Percentiles rank a stretch among this genome's conserved stretches.
phyloP scores from a whole-genome alignment of 2,113 vertebrate genomes.

The Sardina pilchardus region DNA sequence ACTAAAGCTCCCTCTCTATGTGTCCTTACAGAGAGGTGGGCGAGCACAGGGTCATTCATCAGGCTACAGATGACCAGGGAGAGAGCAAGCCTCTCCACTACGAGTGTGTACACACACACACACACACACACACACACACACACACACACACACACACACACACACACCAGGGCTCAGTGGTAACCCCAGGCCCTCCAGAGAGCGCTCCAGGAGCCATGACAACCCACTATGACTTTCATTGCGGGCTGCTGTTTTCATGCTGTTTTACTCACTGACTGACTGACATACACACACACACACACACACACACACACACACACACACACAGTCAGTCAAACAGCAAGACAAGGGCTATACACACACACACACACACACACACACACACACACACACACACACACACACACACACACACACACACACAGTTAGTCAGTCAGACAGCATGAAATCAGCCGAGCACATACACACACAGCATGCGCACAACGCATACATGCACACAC shows the following conservation, averaged over 20 bases:
- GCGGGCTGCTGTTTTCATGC: background rate
- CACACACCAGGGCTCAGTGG: background rate
- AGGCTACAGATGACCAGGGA: background rate
- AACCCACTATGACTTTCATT: background rate
- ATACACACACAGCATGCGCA: too few relatives aligned
- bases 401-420: background rate
- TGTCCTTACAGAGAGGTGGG: background rate
- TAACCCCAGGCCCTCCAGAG: background rate
- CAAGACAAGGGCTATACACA: background rate
- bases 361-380: background rate
- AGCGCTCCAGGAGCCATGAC: background rate
- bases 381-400: too few relatives aligned
- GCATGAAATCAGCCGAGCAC: too few relatives aligned
- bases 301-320: too few relatives aligned
- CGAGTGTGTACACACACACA: background rate
- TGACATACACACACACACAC: too few relatives aligned
- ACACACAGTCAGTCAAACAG: background rate
- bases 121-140: too few relatives aligned
- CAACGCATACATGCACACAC: too few relatives aligned
- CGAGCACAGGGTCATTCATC: background rate
- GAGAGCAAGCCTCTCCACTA: background rate
- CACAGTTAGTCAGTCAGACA: too few relatives aligned
- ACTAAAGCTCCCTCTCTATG: background rate
- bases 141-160: too few relatives aligned
- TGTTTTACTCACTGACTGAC: background rate